These are phyloP conservation scores for Polypterus bichir DNA, from an alignment of 2,113 vertebrate species.

Conservation along the genomic window DNA sequence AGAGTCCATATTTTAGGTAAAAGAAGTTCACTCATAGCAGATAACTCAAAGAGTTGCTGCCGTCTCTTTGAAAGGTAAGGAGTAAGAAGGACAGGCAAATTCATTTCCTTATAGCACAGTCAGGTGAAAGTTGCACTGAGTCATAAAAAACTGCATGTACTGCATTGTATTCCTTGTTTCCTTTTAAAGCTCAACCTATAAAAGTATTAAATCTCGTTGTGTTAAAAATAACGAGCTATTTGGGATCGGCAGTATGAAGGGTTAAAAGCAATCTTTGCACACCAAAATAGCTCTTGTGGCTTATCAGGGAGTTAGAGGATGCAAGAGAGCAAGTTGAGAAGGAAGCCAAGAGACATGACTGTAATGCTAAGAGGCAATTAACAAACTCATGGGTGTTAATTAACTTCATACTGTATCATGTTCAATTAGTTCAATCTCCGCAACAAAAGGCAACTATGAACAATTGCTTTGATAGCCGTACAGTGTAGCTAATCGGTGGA, in stretches of 20 bases:
- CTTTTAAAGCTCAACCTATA: background rate
- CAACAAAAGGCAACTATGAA: slow-evolving; percentile 72
- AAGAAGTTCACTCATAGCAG: no score
- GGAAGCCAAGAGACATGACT: slow-evolving; percentile 51
- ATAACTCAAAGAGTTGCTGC: no score
- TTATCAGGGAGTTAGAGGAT: slow-evolving; percentile 40
- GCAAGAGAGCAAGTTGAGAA: slow-evolving; percentile 51
- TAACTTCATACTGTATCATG: slow-evolving; percentile 76
- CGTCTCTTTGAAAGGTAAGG: no score
- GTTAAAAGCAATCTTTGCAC: slow-evolving; percentile 28
- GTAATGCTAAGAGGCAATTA: slow-evolving; percentile 80
- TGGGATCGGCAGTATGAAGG: background rate
- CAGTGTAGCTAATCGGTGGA: slow-evolving; percentile 85
- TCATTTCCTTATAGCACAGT: no score
- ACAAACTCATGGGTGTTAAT: slow-evolving; percentile 78
- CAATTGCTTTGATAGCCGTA: slow-evolving; percentile 75
- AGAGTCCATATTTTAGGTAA: no score
- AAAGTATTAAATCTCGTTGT: background rate
- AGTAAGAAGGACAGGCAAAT: no score
- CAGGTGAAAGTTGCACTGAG: background rate
- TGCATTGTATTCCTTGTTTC: background rate
- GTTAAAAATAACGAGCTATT: background rate
- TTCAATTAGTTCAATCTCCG: slow-evolving; percentile 74
- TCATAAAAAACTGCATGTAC: background rate
- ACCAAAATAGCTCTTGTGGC: slow-evolving; percentile 36